These are phyloP conservation scores for Macaria notata DNA, from an alignment of 2,888 invertebrate species.

Conservation along the genomic window DNA sequence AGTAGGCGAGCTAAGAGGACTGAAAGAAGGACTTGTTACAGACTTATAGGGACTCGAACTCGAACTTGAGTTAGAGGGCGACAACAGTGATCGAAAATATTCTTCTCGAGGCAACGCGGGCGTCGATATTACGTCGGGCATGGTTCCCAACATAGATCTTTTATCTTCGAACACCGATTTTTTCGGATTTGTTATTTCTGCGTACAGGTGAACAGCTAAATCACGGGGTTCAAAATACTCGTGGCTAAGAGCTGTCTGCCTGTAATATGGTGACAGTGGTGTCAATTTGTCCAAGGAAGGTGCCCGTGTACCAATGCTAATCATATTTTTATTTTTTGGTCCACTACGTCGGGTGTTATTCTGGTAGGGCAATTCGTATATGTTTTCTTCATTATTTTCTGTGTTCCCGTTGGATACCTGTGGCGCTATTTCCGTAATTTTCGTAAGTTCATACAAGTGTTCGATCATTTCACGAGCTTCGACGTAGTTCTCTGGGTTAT, in stretches of 20 bases:
- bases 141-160: constrained; percentile 52
- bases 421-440: constrained; percentile 81
- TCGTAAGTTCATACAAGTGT: constrained; percentile 88
- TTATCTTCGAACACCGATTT: constrained; percentile 45
- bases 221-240: constrained; percentile 81
- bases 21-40: constrained; percentile 40
- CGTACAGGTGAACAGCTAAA: constrained; percentile 83
- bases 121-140: constrained; percentile 73
- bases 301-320: constrained; percentile 81
- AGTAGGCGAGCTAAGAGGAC: constrained; percentile 49
- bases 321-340: constrained; percentile 68
- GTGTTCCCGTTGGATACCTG: constrained; percentile 73
- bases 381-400: constrained; percentile 73
- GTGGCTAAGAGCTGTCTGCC: constrained; percentile 66
- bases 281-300: constrained; percentile 83
- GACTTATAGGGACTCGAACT: constrained; percentile 44
- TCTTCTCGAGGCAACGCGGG: constrained; percentile 78
- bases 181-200: constrained; percentile 80
- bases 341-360: constrained; percentile 65
- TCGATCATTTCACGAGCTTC: constrained; percentile 90
- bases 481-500: constrained; percentile 87
- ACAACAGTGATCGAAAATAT: constrained; percentile 83
- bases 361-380: constrained; percentile 84
- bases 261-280: constrained; percentile 73
- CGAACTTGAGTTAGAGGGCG: constrained; percentile 40